These are phyloP conservation scores for Noctua pronuba DNA, from an alignment of 2,888 invertebrate species.

Conservation along the genomic window DNA sequence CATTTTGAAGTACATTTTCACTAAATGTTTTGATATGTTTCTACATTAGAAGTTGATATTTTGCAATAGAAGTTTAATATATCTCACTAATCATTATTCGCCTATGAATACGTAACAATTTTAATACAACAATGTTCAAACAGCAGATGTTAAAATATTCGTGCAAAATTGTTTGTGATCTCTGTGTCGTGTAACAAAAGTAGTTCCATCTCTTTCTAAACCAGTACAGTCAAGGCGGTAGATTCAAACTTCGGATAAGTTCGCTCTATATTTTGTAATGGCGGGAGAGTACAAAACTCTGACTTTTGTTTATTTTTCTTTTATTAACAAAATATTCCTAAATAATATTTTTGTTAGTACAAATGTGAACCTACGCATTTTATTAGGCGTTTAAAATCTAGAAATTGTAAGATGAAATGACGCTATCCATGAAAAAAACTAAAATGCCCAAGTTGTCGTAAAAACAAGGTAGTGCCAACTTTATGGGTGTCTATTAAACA, in stretches of 20 bases:
- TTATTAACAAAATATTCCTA: not conserved
- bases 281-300: constrained; percentile 80
- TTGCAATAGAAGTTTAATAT: not conserved
- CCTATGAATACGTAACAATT: not conserved
- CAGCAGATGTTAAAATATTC: constrained; percentile 22
- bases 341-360: not conserved
- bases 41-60: not conserved
- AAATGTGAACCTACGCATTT: not conserved
- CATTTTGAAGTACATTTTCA: not conserved
- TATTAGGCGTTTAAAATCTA: not conserved
- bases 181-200: constrained; percentile 64
- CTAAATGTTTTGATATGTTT: not conserved
- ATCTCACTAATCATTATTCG: not conserved
- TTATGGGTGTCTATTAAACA: constrained; percentile 45
- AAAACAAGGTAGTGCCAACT: constrained; percentile 63
- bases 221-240: constrained; percentile 74
- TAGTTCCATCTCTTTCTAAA: constrained; percentile 79
- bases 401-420: not conserved
- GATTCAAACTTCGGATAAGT: constrained; percentile 77
- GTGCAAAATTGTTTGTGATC: constrained; percentile 60
- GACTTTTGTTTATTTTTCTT: constrained; percentile 45
- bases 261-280: constrained; percentile 68
- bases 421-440: not conserved
- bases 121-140: not conserved
- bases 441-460: constrained; percentile 8